Base-by-base conservation (phyloP, 2,888 invertebrate genomes). In the Andrena praecox region DNA sequence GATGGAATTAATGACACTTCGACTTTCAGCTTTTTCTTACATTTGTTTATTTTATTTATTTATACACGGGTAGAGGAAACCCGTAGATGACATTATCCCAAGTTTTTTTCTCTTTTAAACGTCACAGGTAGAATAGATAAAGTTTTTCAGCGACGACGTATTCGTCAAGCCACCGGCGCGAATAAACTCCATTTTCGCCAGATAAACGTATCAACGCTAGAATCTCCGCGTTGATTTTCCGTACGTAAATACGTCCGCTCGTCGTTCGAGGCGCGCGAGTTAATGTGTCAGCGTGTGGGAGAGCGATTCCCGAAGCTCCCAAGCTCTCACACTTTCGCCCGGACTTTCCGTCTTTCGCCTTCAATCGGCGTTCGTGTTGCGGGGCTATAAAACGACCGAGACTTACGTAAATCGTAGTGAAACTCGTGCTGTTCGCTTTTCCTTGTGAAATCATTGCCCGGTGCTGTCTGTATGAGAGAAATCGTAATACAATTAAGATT, bases 241-340 rank as follows among this genome's bases (percentile, higher is more conserved):
- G 64, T n/a, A 24, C 52, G 52, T 67, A 67, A 75, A 74, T 74
- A 42, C 60, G 35, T 75, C 78, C 24, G n/a, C 62, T 63, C 0
- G 56, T 24, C 77, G 60, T 62, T 78, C n/a, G 31, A 48, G 48
- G 24, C 42, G 7, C 42, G 20, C 24, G 29, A 48, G 6, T 78
- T 24, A 67, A 74, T 31, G 76, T 68, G 31, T 33, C 63, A n/a
- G 12, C 68, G 31, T 48, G 75, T 62, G 52, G 60, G 29, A 7
- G 63, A 69, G 24, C 20, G 24, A 3, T 48, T 42, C 54, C 73
- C 31, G 1, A 73, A 56, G 35, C 42, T 48, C 29, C 29, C 29
- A 27, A 16, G 54, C 73, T 16, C 35, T 29, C 10, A 12, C 33
- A 8, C 27, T 5, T 60, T n/a, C 56, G 56, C 56, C 24, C 24